Percentiles rank a stretch among this genome's conserved stretches.
These are phyloP conservation scores for Harpagifer antarcticus DNA, from an alignment of 2,797 vertebrate species.

Conservation along the genomic window DNA sequence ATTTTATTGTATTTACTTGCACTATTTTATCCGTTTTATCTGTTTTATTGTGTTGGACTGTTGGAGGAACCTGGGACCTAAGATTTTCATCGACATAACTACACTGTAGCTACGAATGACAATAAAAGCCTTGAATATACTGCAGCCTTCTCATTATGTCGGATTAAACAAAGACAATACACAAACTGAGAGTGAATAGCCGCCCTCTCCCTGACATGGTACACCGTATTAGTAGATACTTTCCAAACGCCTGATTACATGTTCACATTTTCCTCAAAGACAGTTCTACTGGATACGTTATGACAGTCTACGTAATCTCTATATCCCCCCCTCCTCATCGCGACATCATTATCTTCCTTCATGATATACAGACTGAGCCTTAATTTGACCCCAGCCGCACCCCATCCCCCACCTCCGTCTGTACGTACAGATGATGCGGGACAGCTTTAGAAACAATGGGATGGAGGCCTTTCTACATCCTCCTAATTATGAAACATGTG, in stretches of 20 bases:
- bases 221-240: not conserved
- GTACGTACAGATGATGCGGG: conserved; percentile 51
- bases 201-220: conserved; percentile 16
- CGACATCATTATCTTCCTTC: conserved; percentile 37
- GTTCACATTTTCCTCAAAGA: not conserved
- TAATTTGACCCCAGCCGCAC: conserved; percentile 57
- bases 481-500: conserved; percentile 20
- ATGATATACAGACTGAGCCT: conserved; percentile 62
- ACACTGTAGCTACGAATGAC: too few species aligned
- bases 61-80: too few species aligned
- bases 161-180: conserved; percentile 46
- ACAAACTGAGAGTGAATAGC: conserved; percentile 20
- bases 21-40: too few species aligned
- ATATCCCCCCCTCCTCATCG: not conserved
- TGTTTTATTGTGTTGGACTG: too few species aligned
- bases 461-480: conserved; percentile 19
- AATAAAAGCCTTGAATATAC: conserved; percentile 1
- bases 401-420: conserved; percentile 36
- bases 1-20: too few species aligned
- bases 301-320: not conserved
- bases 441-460: conserved; percentile 63
- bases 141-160: conserved; percentile 46
- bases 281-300: not conserved
- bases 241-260: not conserved
- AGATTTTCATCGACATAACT: too few species aligned